A percentile compares a stretch with the other conserved stretches of the same genome.
phyloP scores from a whole-genome alignment of 2,113 vertebrate genomes.

The Triplophysa dalaica region DNA sequence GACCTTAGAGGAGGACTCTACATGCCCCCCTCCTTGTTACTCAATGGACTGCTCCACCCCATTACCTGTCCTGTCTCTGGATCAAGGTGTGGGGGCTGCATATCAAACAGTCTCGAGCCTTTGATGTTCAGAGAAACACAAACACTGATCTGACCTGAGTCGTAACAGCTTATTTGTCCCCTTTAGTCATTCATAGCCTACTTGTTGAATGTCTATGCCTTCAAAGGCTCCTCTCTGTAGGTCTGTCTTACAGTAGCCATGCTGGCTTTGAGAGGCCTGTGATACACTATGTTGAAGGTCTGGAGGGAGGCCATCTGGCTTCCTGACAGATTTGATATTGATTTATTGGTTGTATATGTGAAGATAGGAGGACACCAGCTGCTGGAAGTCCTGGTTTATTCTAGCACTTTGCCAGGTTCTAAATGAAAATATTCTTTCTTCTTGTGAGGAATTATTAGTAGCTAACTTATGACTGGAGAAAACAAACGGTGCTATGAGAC shows the following conservation, averaged over 20 bases:
- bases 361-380: conserved; percentile 74
- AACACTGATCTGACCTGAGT: conserved; percentile 77
- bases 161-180: conserved; percentile 83
- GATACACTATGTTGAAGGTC: conserved; percentile 56
- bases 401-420: conserved; percentile 32
- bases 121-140: conserved; percentile 81
- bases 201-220: conserved; percentile 77
- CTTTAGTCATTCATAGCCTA: conserved; percentile 80
- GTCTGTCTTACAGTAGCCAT: conserved; percentile 72
- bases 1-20: conserved; percentile 59
- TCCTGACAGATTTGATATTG: conserved; percentile 79
- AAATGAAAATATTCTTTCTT: conserved; percentile 61
- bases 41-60: conserved; percentile 72
- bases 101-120: conserved; percentile 77
- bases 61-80: conserved; percentile 73
- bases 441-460: conserved; percentile 9
- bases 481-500: not conserved
- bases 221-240: conserved; percentile 72
- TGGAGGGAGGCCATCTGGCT: conserved; percentile 75
- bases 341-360: conserved; percentile 77
- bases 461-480: not conserved
- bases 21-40: conserved; percentile 61
- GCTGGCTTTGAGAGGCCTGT: conserved; percentile 66
- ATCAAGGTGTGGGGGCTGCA: conserved; percentile 77
- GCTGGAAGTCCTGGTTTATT: conserved; percentile 59